Evolutionary conservation across 2,797 vertebrate species (phyloP).

Genomic region (Gastrophryne carolinensis): DNA sequence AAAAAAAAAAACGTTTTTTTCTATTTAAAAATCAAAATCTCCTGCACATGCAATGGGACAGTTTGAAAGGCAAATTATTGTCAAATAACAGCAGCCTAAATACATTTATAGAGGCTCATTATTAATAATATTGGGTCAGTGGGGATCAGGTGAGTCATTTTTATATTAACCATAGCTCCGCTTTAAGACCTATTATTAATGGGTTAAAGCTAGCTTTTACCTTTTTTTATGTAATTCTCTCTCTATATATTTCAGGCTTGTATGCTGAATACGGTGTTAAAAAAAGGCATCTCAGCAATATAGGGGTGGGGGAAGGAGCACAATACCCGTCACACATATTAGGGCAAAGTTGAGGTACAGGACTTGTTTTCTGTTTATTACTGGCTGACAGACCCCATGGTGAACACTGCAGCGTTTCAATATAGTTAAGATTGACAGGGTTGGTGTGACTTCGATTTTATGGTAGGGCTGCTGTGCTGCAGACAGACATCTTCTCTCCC

Average conservation of each 20-base stretch:
- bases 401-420: constrained; percentile 6
- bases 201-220: too few relatives aligned
- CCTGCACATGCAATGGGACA: too few relatives aligned
- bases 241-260: neutral
- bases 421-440: constrained; percentile 30
- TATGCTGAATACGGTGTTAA: neutral
- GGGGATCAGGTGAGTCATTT: too few relatives aligned
- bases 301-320: too few relatives aligned
- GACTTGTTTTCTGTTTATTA: constrained; percentile 6
- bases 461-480: constrained; percentile 39
- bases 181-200: too few relatives aligned
- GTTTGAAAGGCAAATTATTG: too few relatives aligned
- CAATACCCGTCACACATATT: neutral
- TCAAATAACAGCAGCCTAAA: too few relatives aligned
- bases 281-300: neutral
- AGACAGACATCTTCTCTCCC: constrained; percentile 38
- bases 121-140: too few relatives aligned
- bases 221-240: neutral
- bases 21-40: too few relatives aligned
- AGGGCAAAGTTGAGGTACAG: neutral
- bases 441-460: constrained; percentile 16
- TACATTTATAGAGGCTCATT: too few relatives aligned
- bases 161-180: too few relatives aligned
- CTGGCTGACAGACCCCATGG: constrained; percentile 11
- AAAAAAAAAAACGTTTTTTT: too few relatives aligned